Base-by-base conservation (phyloP, 53 echinoderm and acorn worm species). In the Temnopleurus reevesii region DNA sequence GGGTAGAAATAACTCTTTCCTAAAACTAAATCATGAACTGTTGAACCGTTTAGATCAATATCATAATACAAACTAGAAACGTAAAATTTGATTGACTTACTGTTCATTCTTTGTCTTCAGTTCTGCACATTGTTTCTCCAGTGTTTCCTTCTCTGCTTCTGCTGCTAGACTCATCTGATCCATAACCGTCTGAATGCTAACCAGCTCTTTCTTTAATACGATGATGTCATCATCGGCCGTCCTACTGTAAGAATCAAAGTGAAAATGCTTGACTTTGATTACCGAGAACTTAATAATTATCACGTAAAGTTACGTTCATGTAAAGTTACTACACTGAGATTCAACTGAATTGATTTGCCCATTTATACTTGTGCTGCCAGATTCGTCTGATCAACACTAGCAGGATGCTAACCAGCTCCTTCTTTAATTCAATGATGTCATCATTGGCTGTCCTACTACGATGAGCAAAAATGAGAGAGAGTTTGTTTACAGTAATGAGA, bases 211-310 rank as follows among this genome's bases (percentile, higher is more conserved):
- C 92, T 99, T 99, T 15, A 96, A 87, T 3, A 96, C 95, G 12
- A 94, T 76, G 30, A 99, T 94, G 77, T 96, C 99, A 92, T 99
- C 99, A 51, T 93, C 96, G 66, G 91, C 94, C n/a, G 96, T 95
- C 36, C 99, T 94, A 45, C n/a, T 55, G 59, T 1, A 45, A 45
- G 23, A 2, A 66, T 8, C n/a, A 58, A 58, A 0, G 19, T 5
- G 55, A 12, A 55, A 5, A 19, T 1, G 23, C 12, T 55, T 55
- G 5, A 0, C 0, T 55, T n/a, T n/a, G n/a, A n/a, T n/a, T n/a
- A n/a, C n/a, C n/a, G n/a, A n/a, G n/a, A n/a, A n/a, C n/a, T n/a
- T n/a, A n/a, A n/a, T n/a, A n/a, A n/a, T n/a, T n/a, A n/a, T n/a
- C n/a, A n/a, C n/a, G n/a, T n/a, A n/a, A n/a, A n/a, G n/a, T n/a